phyloP scores from a whole-genome alignment of 2,888 invertebrate genomes.

The Crematogaster levior region DNA sequence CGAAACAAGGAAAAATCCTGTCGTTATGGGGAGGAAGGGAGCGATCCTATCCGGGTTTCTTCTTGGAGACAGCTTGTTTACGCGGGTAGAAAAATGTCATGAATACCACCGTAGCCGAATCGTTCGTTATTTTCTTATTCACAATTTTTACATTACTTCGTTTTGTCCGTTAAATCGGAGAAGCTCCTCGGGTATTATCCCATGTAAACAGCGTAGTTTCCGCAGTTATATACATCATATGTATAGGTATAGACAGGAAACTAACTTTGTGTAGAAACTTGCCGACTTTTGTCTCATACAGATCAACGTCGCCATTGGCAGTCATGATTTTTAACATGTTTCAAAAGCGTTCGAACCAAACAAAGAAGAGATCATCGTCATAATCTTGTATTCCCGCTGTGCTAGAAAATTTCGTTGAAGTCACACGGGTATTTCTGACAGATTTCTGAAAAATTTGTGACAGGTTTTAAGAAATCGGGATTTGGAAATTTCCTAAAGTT shows the following conservation, averaged over 20 bases:
- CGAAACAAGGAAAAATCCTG: conserved; percentile 74
- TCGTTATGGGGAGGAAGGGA: conserved; percentile 37
- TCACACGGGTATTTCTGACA: background rate
- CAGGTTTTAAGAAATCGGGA: background rate
- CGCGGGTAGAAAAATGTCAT: conserved; percentile 67
- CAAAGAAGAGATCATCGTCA: background rate
- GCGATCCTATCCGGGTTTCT: conserved; percentile 71
- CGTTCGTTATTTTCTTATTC: conserved; percentile 70
- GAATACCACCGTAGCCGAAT: conserved; percentile 51
- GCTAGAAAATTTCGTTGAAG: background rate
- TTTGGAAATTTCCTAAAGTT: background rate
- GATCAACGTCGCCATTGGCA: conserved; percentile 14
- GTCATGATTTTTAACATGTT: background rate
- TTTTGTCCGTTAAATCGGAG: conserved; percentile 38
- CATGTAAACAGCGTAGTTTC: background rate
- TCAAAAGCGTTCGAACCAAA: background rate
- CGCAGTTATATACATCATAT: background rate
- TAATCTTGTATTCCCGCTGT: conserved; percentile 4
- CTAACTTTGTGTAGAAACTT: conserved; percentile 31
- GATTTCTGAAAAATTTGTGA: background rate
- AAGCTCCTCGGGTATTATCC: background rate
- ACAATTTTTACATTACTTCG: conserved; percentile 64
- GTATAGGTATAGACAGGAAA: background rate
- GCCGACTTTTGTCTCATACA: conserved; percentile 15
- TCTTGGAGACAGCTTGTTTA: conserved; percentile 34